Conservation (phyloP, 2,113 vertebrate genomes). For the Sarotherodon lohbergeri region DNA sequence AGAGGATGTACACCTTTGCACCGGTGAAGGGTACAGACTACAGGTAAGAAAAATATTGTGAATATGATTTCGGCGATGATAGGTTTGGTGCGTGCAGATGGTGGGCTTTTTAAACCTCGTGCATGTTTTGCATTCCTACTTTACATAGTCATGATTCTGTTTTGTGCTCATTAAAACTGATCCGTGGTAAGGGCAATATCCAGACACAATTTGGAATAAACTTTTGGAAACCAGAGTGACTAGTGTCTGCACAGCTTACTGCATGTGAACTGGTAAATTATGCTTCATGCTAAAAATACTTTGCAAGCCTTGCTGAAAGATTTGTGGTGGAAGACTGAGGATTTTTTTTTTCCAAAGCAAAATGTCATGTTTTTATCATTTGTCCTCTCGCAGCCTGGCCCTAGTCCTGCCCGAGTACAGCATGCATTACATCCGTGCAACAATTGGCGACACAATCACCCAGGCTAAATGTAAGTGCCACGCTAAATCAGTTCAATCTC, state of each 20-base stretch:
- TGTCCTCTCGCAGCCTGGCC: slow-evolving; percentile 55
- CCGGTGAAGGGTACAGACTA: slow-evolving; percentile 89
- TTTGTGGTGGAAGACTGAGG: background rate
- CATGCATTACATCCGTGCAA: slow-evolving; percentile 62
- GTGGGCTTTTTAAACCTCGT: background rate
- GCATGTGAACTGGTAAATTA: background rate
- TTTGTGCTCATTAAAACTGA: background rate
- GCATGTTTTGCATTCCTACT: background rate
- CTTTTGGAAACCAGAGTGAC: background rate
- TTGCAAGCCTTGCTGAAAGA: background rate
- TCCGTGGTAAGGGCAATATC: background rate
- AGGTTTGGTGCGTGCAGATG: background rate
- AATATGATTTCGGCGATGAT: background rate
- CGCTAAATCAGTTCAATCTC: background rate
- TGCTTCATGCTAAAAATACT: background rate
- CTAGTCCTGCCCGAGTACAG: slow-evolving; percentile 72
- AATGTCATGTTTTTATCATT: background rate
- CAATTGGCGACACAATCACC: slow-evolving; percentile 70
- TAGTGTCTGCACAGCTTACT: too few relatives aligned
- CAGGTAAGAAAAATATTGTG: slow-evolving; percentile 57
- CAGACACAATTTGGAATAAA: background rate
- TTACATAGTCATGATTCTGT: background rate
- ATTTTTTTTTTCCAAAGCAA: background rate
- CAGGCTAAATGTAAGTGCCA: slow-evolving; percentile 72
- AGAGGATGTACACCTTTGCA: slow-evolving; percentile 86